These are phyloP conservation scores for Bucorvus abyssinicus DNA, from an alignment of 2,797 vertebrate genomes.

Conservation along the genomic window DNA sequence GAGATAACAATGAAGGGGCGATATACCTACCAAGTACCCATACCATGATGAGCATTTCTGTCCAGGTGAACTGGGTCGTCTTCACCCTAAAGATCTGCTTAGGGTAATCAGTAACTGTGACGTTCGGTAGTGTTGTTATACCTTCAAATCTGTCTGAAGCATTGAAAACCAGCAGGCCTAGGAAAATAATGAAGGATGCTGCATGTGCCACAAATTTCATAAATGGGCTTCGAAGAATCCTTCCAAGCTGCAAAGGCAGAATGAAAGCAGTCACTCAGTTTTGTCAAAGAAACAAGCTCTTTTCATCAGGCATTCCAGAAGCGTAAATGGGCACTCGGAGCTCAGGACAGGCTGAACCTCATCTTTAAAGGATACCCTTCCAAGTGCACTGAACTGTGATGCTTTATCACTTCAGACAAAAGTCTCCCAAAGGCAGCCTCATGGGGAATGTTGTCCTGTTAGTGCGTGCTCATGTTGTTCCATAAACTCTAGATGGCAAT, in stretches of 20 bases:
- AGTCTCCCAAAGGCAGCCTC: neutral
- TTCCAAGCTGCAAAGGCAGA: constrained; percentile 80
- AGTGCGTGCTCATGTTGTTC: neutral
- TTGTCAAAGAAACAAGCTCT: neutral
- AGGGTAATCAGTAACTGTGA: constrained; percentile 86
- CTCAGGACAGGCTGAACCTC: neutral
- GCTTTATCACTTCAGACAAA: neutral
- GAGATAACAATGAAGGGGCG: neutral
- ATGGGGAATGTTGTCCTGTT: neutral
- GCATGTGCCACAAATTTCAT: constrained; percentile 92
- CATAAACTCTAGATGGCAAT: constrained; percentile 16
- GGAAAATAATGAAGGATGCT: constrained; percentile 89
- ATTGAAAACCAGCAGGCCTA: constrained; percentile 88
- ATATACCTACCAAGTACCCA: constrained; percentile 86
- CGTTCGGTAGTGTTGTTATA: constrained; percentile 82
- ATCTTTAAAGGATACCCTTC: neutral
- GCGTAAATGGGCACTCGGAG: neutral
- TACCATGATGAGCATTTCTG: constrained; percentile 89
- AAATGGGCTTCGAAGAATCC: constrained; percentile 86
- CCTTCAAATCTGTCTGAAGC: constrained; percentile 89
- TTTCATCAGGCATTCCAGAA: neutral
- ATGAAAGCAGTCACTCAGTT: constrained; percentile 5
- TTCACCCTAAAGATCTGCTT: constrained; percentile 89
- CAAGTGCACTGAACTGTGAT: neutral
- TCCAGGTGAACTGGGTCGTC: constrained; percentile 88